Evolutionary conservation across 2,797 vertebrate genomes (phyloP).

Genomic region (Salarias fasciatus): DNA sequence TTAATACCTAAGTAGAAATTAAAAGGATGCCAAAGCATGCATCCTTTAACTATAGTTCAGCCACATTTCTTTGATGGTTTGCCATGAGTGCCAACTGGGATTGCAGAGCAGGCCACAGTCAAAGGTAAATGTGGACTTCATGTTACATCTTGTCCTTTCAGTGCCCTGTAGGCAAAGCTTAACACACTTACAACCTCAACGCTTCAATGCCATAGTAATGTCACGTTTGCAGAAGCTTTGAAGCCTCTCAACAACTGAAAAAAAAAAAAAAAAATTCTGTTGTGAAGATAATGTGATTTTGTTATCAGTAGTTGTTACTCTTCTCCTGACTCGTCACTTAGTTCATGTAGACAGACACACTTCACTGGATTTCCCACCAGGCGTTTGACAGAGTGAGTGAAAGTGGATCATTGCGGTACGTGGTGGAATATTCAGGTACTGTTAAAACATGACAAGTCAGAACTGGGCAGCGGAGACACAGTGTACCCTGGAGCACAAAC

Average conservation of each 20-base stretch:
- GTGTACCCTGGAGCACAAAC: constrained; percentile 56
- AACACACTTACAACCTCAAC: background rate
- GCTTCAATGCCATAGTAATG: background rate
- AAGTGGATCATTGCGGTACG: constrained; percentile 22
- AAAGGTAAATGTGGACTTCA: background rate
- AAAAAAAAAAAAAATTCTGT: background rate
- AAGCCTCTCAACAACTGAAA: background rate
- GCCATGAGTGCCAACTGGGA: background rate
- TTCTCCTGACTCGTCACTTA: constrained; percentile 13
- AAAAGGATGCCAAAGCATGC: background rate
- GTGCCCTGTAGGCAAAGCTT: constrained; percentile 4
- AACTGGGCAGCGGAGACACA: constrained; percentile 41
- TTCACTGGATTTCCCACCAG: constrained; percentile 30
- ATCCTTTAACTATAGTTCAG: background rate
- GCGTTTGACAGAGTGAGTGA: constrained; percentile 37
- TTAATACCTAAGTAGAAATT: too few species aligned
- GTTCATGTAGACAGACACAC: constrained; percentile 13
- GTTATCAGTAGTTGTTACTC: constrained; percentile 24
- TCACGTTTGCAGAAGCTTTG: constrained; percentile 5
- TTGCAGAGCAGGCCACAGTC: constrained; percentile 3
- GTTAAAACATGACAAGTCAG: constrained; percentile 53
- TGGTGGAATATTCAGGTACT: constrained; percentile 35
- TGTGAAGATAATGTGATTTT: constrained; percentile 10
- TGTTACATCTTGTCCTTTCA: constrained; percentile 10
- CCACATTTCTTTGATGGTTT: background rate